These are phyloP conservation scores for Cyanoramphus novaezelandiae DNA, from an alignment of 2,113 vertebrate species.

Conservation along the genomic window DNA sequence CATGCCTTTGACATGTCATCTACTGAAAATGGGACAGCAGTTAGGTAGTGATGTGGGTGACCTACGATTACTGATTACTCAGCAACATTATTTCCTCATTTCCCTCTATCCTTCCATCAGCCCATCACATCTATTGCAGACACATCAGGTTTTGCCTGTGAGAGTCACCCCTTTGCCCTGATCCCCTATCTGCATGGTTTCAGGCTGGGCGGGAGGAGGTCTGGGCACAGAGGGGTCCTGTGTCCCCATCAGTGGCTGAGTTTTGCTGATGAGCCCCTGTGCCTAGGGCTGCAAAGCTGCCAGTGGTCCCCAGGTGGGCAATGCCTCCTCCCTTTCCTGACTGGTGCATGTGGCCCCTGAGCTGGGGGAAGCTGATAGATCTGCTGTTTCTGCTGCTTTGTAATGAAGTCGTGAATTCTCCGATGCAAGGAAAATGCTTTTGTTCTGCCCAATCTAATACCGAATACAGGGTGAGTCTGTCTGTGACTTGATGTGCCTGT, in stretches of 20 bases:
- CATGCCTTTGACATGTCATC: neutral
- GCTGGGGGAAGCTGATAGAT: neutral
- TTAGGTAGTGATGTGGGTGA: neutral
- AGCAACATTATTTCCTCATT: neutral
- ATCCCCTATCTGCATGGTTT: fast-evolving
- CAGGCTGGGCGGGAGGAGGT: neutral
- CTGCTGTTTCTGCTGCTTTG: neutral
- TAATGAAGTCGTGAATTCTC: neutral
- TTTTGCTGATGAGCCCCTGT: neutral
- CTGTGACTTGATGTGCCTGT: neutral
- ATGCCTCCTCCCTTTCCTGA: neutral
- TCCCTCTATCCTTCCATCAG: neutral
- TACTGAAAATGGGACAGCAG: neutral
- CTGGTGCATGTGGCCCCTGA: fast-evolving
- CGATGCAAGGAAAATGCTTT: neutral
- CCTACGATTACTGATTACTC: neutral
- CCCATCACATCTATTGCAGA: fast-evolving
- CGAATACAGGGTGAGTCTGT: neutral
- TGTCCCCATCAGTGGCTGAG: fast-evolving
- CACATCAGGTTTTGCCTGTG: neutral
- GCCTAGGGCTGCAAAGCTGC: neutral
- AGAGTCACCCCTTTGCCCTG: neutral
- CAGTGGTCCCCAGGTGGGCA: fast-evolving
- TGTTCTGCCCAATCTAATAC: neutral
- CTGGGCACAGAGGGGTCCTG: fast-evolving